Evolutionary conservation across 2,113 vertebrate genomes (phyloP), one percentile per base, ranked within the genome.

Genomic region (Ammodytes marinus): DNA sequence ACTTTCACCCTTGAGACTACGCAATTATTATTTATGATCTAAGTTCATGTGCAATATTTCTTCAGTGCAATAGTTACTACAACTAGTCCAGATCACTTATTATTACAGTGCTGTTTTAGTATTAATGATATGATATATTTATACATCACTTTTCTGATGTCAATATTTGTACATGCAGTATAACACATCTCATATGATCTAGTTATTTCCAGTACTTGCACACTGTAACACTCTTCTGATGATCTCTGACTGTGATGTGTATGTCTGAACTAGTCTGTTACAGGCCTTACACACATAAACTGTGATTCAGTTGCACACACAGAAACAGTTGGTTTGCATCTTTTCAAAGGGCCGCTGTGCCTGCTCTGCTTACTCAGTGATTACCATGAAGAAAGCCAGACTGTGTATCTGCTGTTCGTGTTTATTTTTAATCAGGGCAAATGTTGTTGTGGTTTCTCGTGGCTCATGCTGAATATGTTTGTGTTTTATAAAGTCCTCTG

Each of bases 391-490:
- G 85, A 80, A 77, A 69, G 53, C 70, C 69, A 45, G 43, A 50
- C 88, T 88, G 68, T 88, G 68, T 14, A 79, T 87, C 78, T 83
- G 81, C 80, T 85, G 17, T 75, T 91, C 88, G 92, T 93, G 87
- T 89, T 94, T 94, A 89, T 90, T 93, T 90, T 93, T 91, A 81
- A 94, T 91, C 61, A 89, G 86, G 46, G 77, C 86, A 87, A 89
- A 91, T 91, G 86, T 84, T 92, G 86, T 84, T 91, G 87, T 77
- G 77, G 76, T 39, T 79, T 88, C 67, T 84, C 59, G 77, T 83
- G 63, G 60, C 85, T 90, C 84, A 73, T 72, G 40, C 79, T 87
- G 81, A 82, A 80, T 83, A 69, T 86, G 82, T 89, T 93, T 90
- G 84, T 77, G 83, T 89, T 84, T 84, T 82, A 84, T 90, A 65